Evolutionary conservation across 2,888 invertebrate species (phyloP).

Genomic region (Myopa testacea): DNA sequence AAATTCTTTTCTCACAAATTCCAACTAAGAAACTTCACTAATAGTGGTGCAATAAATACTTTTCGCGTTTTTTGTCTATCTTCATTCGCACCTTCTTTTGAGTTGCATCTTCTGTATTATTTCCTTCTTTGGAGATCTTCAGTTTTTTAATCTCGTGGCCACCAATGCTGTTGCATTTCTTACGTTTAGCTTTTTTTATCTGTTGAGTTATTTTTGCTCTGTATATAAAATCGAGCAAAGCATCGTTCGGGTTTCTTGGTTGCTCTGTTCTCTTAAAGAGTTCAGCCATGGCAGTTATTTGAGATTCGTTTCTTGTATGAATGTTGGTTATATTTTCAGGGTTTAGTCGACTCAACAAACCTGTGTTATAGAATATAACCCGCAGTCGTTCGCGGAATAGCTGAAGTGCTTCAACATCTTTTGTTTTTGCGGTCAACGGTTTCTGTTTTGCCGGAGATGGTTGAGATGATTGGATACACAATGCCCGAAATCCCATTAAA

Average conservation of each 20-base stretch:
- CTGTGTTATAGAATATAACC: slow-evolving; percentile 58
- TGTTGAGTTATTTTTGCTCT: not conserved
- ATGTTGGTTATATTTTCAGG: slow-evolving; percentile 39
- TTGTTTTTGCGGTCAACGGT: not conserved
- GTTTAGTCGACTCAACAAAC: slow-evolving; percentile 58
- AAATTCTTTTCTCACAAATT: too few species aligned
- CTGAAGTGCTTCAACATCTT: slow-evolving; percentile 47
- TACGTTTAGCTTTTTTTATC: too few species aligned
- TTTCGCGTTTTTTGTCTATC: too few species aligned
- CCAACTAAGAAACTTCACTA: too few species aligned
- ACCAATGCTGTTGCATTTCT: too few species aligned
- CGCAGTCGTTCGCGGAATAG: slow-evolving; percentile 58
- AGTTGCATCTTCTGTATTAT: too few species aligned
- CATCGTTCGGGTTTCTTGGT: not conserved
- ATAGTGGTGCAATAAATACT: too few species aligned
- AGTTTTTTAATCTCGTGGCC: too few species aligned
- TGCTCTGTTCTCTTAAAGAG: not conserved
- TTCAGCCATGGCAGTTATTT: not conserved
- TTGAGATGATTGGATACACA: slow-evolving; percentile 56
- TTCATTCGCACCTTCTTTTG: too few species aligned
- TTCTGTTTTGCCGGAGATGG: not conserved
- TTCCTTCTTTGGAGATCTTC: too few species aligned
- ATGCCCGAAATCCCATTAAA: slow-evolving; percentile 60
- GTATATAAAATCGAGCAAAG: not conserved
- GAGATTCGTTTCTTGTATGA: not conserved